A percentile compares a stretch with the other conserved stretches of the same genome.
These are phyloP conservation scores for Dasyornis broadbenti DNA, from an alignment of 2,113 vertebrate species.

Conservation along the genomic window DNA sequence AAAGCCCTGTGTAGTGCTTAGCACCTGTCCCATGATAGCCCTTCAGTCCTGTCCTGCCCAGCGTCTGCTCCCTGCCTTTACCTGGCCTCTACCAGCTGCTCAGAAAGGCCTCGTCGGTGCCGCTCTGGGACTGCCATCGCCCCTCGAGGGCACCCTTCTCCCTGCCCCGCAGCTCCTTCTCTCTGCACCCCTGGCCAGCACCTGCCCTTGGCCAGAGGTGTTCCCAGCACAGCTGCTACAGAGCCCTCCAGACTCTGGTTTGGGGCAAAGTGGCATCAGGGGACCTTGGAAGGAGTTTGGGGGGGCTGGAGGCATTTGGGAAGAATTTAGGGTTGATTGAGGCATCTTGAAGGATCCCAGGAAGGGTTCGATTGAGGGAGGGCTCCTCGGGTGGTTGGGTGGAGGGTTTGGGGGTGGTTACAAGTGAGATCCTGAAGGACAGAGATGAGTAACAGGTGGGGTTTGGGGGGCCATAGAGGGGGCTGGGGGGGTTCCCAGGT, in stretches of 20 bases:
- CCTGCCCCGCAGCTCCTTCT: constrained; percentile 66
- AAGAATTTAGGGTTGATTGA: too few species aligned
- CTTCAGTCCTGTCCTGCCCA: neutral
- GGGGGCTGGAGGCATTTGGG: too few species aligned
- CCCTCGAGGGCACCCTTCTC: constrained; percentile 70
- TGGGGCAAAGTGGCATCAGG: too few species aligned
- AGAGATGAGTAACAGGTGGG: too few species aligned
- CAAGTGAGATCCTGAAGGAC: too few species aligned
- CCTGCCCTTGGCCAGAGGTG: constrained; percentile 28
- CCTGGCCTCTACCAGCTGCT: constrained; percentile 76
- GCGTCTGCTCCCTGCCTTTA: constrained; percentile 23
- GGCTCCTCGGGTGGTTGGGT: too few species aligned
- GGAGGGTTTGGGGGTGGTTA: too few species aligned
- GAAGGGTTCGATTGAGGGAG: too few species aligned
- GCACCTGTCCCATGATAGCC: neutral
- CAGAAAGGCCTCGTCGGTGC: constrained; percentile 60
- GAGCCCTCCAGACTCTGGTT: constrained; percentile 31
- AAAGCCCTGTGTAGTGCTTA: neutral
- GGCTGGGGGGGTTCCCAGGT: too few species aligned
- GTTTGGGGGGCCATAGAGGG: too few species aligned
- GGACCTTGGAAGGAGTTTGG: too few species aligned
- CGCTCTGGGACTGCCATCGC: constrained; percentile 40
- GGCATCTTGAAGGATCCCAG: too few species aligned
- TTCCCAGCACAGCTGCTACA: constrained; percentile 68
- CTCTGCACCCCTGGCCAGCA: constrained; percentile 35